Percentiles rank a stretch among this genome's conserved stretches.
phyloP scores from a whole-genome alignment of 2,888 invertebrate species.

The Bombylius major region DNA sequence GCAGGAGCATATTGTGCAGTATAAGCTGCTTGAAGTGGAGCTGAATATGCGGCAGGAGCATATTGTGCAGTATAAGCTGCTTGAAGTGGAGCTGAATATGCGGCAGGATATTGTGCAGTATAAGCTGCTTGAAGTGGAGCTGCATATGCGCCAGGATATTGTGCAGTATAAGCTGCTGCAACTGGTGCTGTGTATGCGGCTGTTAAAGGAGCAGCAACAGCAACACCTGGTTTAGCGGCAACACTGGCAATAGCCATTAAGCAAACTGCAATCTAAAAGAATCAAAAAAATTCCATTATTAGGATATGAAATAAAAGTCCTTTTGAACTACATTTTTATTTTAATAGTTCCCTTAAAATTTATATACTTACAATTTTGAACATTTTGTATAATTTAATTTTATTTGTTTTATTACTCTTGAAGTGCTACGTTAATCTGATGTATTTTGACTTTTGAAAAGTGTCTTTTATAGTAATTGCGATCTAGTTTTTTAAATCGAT shows the following conservation, averaged over 20 bases:
- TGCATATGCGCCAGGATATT: slow-evolving; percentile 31
- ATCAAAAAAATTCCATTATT: background rate
- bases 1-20: slow-evolving; percentile 25
- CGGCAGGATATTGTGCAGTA: slow-evolving; percentile 17
- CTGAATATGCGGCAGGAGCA: slow-evolving; percentile 35
- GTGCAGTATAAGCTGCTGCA: slow-evolving; percentile 34
- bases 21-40: slow-evolving; percentile 23
- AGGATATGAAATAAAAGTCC: too few relatives aligned
- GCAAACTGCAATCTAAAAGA: background rate
- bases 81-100: slow-evolving; percentile 37
- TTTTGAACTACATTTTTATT: background rate
- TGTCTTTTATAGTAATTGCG: background rate
- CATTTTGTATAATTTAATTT: background rate
- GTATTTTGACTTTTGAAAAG: background rate
- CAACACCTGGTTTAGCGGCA: slow-evolving; percentile 15
- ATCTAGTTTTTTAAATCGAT: background rate
- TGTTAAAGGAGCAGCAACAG: slow-evolving; percentile 39
- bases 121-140: slow-evolving; percentile 26
- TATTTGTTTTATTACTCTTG: background rate
- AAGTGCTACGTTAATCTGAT: background rate
- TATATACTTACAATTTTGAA: background rate
- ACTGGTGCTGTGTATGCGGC: slow-evolving; percentile 15
- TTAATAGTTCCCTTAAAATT: background rate
- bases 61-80: slow-evolving; percentile 16
- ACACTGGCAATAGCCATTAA: slow-evolving; percentile 20